phyloP scores from a whole-genome alignment of 1,140 invertebrate genomes.

The Bombus soroeensis region DNA sequence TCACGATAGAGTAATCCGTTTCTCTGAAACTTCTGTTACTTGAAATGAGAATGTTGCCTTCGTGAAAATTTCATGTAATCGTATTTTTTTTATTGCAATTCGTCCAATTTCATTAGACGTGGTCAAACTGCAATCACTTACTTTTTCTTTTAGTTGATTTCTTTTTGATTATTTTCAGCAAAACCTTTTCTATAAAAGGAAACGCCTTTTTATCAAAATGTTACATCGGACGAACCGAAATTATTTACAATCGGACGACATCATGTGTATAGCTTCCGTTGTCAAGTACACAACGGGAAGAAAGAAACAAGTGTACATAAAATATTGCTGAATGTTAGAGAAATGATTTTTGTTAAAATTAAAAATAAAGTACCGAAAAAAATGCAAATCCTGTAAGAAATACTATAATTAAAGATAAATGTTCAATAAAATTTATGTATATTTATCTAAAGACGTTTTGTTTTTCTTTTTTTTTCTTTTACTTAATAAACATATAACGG shows the following conservation, averaged over 20 bases:
- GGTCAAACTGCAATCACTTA: conserved; percentile 9
- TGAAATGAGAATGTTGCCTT: conserved; percentile 21
- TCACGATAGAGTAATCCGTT: conserved; percentile 20
- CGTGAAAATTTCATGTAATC: neutral
- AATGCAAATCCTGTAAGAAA: conserved; percentile 30
- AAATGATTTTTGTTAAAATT: conserved; percentile 9
- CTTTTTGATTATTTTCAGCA: conserved; percentile 19
- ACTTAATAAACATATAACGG: conserved; percentile 31
- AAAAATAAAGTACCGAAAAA: conserved; percentile 9
- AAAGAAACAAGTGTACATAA: conserved; percentile 4
- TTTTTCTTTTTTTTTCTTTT: conserved; percentile 24
- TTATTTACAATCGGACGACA: conserved; percentile 42
- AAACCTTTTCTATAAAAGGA: conserved; percentile 45
- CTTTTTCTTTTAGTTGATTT: neutral
- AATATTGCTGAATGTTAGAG: neutral
- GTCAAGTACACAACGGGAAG: neutral
- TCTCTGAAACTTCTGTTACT: conserved; percentile 5
- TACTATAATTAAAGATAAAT: conserved; percentile 34
- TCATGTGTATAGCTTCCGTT: neutral
- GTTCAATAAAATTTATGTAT: conserved; percentile 14
- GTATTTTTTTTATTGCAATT: neutral
- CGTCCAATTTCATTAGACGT: neutral
- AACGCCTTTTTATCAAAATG: conserved; percentile 64
- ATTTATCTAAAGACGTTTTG: conserved; percentile 18
- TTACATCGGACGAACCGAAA: conserved; percentile 25